Conservation (phyloP, 2,888 invertebrate species). For the Pollenia griseotomentosa region DNA sequence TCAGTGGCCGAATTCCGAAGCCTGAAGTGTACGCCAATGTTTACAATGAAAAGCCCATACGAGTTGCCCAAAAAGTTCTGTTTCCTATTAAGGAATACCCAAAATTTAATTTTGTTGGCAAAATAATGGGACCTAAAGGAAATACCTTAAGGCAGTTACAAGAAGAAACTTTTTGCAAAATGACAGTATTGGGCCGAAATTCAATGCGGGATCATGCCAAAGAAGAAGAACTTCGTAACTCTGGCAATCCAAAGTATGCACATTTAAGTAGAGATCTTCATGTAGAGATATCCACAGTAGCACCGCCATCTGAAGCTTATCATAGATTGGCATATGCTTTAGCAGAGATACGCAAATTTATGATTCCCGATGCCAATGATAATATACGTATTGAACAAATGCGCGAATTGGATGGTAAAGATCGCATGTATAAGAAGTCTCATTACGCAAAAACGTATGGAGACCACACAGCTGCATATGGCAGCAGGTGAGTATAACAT, state of each 20-base stretch:
- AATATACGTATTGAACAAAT: slow-evolving; percentile 82
- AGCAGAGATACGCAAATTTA: slow-evolving; percentile 91
- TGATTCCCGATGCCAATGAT: slow-evolving; percentile 88
- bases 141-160: slow-evolving; percentile 95
- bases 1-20: slow-evolving; percentile 89
- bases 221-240: slow-evolving; percentile 95
- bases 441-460: slow-evolving; percentile 81
- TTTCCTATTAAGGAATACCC: slow-evolving; percentile 83
- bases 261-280: slow-evolving; percentile 96
- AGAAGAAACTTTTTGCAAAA: slow-evolving; percentile 97
- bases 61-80: slow-evolving; percentile 82
- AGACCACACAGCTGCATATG: slow-evolving; percentile 78
- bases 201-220: slow-evolving; percentile 97
- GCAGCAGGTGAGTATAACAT: slow-evolving; percentile 77
- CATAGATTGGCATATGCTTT: slow-evolving; percentile 92
- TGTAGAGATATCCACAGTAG: slow-evolving; percentile 95
- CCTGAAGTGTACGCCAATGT: slow-evolving; percentile 83
- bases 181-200: slow-evolving; percentile 96
- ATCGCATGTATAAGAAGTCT: slow-evolving; percentile 82
- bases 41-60: slow-evolving; percentile 83
- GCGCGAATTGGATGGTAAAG: slow-evolving; percentile 83
- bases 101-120: slow-evolving; percentile 96
- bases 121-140: slow-evolving; percentile 96
- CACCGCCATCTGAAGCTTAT: slow-evolving; percentile 95
- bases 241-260: slow-evolving; percentile 95